These are phyloP conservation scores for Gavia stellata DNA, from an alignment of 2,113 vertebrate species.

Conservation along the genomic window DNA sequence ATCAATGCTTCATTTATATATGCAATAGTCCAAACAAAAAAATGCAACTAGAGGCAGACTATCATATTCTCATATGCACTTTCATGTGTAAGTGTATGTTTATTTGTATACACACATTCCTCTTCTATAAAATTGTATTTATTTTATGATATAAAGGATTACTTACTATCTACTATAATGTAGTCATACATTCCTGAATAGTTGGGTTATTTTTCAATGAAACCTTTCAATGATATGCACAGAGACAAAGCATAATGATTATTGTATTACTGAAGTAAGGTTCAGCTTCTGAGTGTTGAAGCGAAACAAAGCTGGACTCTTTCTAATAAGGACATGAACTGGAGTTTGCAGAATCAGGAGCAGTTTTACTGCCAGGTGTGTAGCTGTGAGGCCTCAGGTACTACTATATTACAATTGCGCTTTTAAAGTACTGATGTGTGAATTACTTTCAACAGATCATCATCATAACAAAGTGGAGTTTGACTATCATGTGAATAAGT, in stretches of 20 bases:
- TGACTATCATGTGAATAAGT: neutral
- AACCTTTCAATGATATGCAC: neutral
- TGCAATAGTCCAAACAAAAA: neutral
- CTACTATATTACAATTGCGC: neutral
- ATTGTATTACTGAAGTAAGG: neutral
- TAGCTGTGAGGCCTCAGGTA: neutral
- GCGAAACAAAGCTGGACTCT: neutral
- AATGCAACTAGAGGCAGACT: neutral
- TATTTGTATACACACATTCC: neutral
- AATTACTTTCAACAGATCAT: neutral
- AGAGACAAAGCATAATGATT: neutral
- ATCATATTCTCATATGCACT: neutral
- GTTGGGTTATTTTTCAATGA: neutral
- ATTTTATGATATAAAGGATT: neutral
- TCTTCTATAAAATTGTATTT: neutral
- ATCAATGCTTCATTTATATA: neutral
- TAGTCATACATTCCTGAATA: neutral
- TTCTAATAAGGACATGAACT: neutral
- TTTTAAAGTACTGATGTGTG: neutral
- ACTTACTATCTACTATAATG: neutral
- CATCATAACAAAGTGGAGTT: neutral
- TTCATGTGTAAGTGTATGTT: accelerated
- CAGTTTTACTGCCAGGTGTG: neutral
- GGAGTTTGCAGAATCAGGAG: neutral
- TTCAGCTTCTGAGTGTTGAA: neutral